These are phyloP conservation scores for Cyprinodon diabolis DNA, from an alignment of 2,797 vertebrate genomes.

Conservation along the genomic window DNA sequence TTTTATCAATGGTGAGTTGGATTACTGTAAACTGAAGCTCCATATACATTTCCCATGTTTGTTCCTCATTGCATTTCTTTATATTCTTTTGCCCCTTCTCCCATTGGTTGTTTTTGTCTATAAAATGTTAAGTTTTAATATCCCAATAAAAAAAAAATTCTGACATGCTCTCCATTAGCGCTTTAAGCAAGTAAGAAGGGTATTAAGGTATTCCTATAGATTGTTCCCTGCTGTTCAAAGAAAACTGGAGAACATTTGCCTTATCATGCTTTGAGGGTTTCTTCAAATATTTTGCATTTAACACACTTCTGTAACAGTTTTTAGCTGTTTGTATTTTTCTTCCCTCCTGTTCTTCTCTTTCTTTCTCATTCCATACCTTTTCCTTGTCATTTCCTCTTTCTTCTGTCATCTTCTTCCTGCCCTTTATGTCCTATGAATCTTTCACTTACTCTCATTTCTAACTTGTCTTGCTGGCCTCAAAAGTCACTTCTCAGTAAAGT, in stretches of 20 bases:
- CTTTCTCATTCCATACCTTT: background rate
- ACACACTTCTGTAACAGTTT: background rate
- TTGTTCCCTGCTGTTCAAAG: too few relatives aligned
- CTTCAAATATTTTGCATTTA: background rate
- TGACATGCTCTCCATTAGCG: background rate
- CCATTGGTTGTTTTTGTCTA: background rate
- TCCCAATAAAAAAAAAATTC: background rate
- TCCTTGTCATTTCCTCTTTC: background rate
- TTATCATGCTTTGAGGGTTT: too few relatives aligned
- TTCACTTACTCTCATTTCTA: constrained; percentile 40
- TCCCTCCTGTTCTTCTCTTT: background rate
- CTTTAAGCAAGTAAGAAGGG: background rate
- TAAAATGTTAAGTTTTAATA: background rate
- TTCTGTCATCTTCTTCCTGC: background rate
- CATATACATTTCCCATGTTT: background rate
- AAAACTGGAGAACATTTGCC: too few relatives aligned
- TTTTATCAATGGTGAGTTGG: background rate
- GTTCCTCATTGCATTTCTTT: background rate
- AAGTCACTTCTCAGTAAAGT: constrained; percentile 23
- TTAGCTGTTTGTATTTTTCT: too few relatives aligned
- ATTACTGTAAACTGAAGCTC: background rate
- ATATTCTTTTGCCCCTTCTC: background rate
- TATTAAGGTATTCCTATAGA: too few relatives aligned
- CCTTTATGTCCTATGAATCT: constrained; percentile 3
- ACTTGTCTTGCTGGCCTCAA: constrained; percentile 35